Conservation (phyloP, 2,113 vertebrate species). For the Psephotus haematonotus region DNA sequence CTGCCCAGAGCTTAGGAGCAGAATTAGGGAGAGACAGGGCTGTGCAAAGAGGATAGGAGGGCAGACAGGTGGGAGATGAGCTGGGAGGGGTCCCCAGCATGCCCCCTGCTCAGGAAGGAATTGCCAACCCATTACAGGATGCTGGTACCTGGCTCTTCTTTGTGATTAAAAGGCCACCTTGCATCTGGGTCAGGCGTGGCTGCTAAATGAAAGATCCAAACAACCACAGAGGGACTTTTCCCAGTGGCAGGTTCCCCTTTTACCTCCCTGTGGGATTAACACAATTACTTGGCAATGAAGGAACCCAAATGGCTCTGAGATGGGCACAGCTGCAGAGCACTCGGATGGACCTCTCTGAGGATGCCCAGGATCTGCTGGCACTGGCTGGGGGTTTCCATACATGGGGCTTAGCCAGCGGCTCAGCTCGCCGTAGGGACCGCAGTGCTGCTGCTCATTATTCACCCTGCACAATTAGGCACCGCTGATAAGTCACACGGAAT, state of each 20-base stretch:
- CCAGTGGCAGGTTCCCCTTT: not conserved
- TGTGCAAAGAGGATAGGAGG: not conserved
- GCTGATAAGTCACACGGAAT: constrained; percentile 40
- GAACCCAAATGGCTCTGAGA: not conserved
- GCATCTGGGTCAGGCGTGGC: not conserved
- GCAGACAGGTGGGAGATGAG: not conserved
- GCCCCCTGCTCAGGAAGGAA: not conserved
- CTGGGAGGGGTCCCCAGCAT: not conserved
- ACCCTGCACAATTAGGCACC: constrained; percentile 32
- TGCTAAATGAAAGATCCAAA: not conserved
- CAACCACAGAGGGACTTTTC: not conserved
- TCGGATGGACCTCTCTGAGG: not conserved
- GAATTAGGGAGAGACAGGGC: not conserved
- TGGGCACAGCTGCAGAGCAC: not conserved
- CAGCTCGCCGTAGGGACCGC: not conserved
- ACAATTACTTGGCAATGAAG: not conserved
- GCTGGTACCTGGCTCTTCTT: not conserved
- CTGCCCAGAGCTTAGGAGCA: not conserved
- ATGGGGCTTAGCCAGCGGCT: rapidly evolving
- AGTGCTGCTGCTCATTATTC: constrained; percentile 58
- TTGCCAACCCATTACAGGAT: not conserved
- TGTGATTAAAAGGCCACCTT: not conserved
- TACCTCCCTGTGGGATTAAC: not conserved
- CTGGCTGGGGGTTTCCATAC: not conserved
- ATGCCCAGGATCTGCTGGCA: not conserved